Base-by-base conservation (phyloP, 2,797 vertebrate species). In the Leucoraja ocellata region DNA sequence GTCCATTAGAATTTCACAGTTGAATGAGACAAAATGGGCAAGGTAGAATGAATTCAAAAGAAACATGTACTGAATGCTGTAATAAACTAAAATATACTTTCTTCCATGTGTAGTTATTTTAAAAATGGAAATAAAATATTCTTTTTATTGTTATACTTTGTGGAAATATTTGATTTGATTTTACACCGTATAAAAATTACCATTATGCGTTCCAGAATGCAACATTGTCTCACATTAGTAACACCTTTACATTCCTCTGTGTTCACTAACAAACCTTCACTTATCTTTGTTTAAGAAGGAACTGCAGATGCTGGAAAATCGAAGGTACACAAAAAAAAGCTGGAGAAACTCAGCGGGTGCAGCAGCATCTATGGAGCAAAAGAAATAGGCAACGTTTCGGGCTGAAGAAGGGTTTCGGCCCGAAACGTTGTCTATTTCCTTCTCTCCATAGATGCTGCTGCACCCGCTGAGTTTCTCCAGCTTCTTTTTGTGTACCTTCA, bases 1-100 rank as follows among this genome's bases (percentile, higher is more conserved):
- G 88, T 71, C 36, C 39, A 39, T 73, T 91, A 74, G 68, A 4
- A 1, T 86, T 86, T 32, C 23, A 9, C 1, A 4, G 10, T 8
- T 74, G 88, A 68, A 46, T 73, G 25, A 73, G 39, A 46, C 18
- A 74, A 88, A 88, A 90, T 90, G 68, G 46, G 65, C 88, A 74
- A 46, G 39, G n/a, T 71, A 46, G 65, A 39, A 73, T 46, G 73
- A 73, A 46, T 25, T 25, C 9, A 16, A 71, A 91, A 25, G 68
- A 91, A 71, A 73, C 10, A 86, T 91, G 10, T 74, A 54, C 36
- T 54, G 68, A 91, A 73, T 46, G 73, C 63, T 68, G 10, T 73
- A 91, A 74, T 91, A 1, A 73, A 73, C 68, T 73, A 73, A 91
- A 91, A 74, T 71, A 54, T 21, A 13, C 68, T 39, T 91, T 23